Base-by-base conservation (phyloP, 2,888 invertebrate species). In the Entomobrya proxima region DNA sequence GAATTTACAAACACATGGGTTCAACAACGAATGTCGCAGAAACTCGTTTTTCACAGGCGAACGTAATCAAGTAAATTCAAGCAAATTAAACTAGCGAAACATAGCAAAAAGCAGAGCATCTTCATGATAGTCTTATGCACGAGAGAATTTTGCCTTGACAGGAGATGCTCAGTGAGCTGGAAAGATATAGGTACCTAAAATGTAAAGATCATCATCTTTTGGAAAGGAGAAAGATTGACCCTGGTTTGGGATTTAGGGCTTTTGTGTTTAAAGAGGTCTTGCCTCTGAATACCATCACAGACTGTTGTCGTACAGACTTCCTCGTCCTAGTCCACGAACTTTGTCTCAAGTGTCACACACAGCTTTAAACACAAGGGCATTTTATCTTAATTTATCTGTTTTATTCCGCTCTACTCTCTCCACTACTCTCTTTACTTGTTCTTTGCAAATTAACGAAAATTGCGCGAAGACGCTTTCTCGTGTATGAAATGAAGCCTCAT, bases 231-330 rank as follows among this genome's bases (percentile, higher is more conserved):
- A 81, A 55, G 52, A 35, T 37, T 76, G 83, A 76, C 83, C 83
- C 76, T 76, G 83, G 83, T 50, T 81, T 76, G 76, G 64, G 82
- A 82, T 82, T 80, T 80, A 37, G 67, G 27, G 37, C 64, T 30
- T 37, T 58, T 50, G 21, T 74, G 21, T 47, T 30, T 21, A 75
- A n/a, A 55, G 30, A 24, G 35, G 52, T 75, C 35, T 75, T 27
- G 7, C 52, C 35, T 21, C 50, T 72, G 44, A 47, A 47, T 21
- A 47, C 52, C 27, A 52, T 18, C 24, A 32, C 1, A 0, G n/a
- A n/a, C n/a, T n/a, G n/a, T 44, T 35, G 64, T 58, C 58, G n/a
- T n/a, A 72, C n/a, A 32, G 32, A 30, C 47, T 55, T 55, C 55
- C 21, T 24, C 27, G 27, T 27, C 21, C 3, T 21, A 3, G 4